Evolutionary conservation across 2,888 invertebrate species (phyloP).

Genomic region (Melanargia galathea): DNA sequence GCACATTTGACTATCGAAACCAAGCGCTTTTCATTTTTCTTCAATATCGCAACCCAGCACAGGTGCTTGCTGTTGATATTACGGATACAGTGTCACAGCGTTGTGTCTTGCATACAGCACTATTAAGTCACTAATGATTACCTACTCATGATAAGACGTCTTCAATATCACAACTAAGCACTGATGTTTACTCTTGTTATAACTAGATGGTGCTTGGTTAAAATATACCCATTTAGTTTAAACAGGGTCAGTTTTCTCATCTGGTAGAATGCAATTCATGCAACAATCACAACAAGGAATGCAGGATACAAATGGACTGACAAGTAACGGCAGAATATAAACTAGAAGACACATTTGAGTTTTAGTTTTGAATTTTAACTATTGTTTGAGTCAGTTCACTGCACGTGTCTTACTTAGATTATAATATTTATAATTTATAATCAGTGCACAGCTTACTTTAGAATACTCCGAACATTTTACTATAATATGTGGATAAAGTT

Average conservation of each 20-base stretch:
- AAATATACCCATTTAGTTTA: background rate
- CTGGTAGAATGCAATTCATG: slow-evolving; percentile 49
- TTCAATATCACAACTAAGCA: background rate
- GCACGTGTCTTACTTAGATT: no score
- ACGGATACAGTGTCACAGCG: background rate
- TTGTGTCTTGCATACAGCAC: background rate
- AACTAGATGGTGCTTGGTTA: background rate
- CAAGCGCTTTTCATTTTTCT: slow-evolving; percentile 13
- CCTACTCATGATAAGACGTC: no score
- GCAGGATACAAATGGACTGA: slow-evolving; percentile 55
- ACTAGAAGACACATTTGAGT: slow-evolving; percentile 48
- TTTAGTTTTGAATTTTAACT: background rate
- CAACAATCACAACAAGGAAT: slow-evolving; percentile 55
- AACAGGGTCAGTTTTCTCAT: slow-evolving; percentile 38
- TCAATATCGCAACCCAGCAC: background rate
- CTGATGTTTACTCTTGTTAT: background rate
- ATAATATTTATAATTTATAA: background rate
- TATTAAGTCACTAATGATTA: background rate
- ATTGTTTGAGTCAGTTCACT: background rate
- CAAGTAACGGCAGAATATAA: slow-evolving; percentile 49
- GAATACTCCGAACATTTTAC: background rate
- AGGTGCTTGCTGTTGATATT: background rate
- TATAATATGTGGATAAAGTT: no score
- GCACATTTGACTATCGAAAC: slow-evolving; percentile 37
- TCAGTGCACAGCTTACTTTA: background rate